phyloP scores from a whole-genome alignment of 2,113 vertebrate genomes.

The Campylomormyrus numenius region DNA sequence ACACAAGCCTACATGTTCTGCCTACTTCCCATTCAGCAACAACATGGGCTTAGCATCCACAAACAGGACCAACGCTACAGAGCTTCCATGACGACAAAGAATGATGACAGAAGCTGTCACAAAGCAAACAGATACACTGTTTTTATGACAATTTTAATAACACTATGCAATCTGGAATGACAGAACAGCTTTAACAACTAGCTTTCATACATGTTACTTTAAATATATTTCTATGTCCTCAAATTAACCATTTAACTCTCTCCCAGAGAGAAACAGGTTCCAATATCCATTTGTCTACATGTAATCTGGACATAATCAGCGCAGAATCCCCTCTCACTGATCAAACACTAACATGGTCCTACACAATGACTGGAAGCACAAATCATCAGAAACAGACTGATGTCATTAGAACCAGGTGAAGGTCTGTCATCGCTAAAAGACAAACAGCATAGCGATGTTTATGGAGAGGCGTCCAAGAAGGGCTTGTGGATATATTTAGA shows the following conservation, averaged over 20 bases:
- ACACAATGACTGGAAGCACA: background rate
- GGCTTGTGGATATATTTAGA: background rate
- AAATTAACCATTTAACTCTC: background rate
- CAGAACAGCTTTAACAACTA: background rate
- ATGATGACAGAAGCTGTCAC: background rate
- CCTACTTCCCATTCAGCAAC: background rate
- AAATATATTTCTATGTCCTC: background rate
- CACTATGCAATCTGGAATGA: background rate
- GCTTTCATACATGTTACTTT: background rate
- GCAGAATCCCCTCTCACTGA: background rate
- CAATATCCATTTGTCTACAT: background rate
- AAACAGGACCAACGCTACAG: background rate
- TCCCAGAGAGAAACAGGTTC: background rate
- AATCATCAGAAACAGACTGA: background rate
- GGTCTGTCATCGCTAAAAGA: background rate
- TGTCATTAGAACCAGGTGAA: background rate
- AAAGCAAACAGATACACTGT: background rate
- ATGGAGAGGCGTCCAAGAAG: background rate
- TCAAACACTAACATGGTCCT: no score
- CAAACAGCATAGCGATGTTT: background rate
- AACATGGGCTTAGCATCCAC: background rate
- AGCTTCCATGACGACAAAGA: background rate
- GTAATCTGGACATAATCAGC: background rate
- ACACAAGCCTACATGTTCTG: background rate
- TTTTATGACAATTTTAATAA: background rate